Percentiles rank a stretch among this genome's conserved stretches.
phyloP scores from a whole-genome alignment of 2,797 vertebrate genomes.

The Dermochelys coriacea region DNA sequence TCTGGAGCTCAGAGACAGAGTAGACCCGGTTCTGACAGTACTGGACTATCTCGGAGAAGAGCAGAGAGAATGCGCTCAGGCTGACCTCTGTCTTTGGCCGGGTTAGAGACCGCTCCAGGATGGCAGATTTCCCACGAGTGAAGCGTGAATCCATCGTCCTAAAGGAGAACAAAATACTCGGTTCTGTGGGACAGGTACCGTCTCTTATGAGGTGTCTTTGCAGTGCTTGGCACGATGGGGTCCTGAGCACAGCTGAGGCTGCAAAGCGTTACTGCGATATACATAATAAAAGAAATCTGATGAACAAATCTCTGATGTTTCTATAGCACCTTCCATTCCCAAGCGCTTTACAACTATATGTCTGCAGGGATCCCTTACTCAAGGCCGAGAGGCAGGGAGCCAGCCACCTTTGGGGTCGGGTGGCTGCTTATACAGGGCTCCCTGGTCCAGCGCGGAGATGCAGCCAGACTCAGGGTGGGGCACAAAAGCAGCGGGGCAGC shows the following conservation, averaged over 20 bases:
- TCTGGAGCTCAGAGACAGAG: constrained; percentile 94
- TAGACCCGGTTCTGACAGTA: constrained; percentile 97
- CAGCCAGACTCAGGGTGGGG: not conserved
- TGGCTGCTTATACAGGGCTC: not conserved
- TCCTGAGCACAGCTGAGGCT: not conserved
- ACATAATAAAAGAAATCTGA: not conserved
- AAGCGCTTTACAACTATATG: too few species aligned
- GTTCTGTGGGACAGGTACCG: not conserved
- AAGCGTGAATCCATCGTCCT: constrained; percentile 90
- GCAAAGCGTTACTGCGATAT: not conserved
- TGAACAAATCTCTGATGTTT: not conserved
- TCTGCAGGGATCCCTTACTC: not conserved
- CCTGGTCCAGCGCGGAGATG: not conserved
- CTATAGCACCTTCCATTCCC: not conserved
- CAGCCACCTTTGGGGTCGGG: not conserved
- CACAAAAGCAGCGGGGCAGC: not conserved
- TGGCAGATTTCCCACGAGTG: constrained; percentile 91
- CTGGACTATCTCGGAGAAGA: constrained; percentile 97
- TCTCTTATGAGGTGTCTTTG: not conserved
- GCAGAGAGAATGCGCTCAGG: constrained; percentile 91
- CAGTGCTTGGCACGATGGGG: too few species aligned
- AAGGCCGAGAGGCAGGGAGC: not conserved
- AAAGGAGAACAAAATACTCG: not conserved
- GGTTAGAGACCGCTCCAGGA: constrained; percentile 90
- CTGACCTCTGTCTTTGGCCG: constrained; percentile 91